Percentiles rank a stretch among this genome's conserved stretches.
These are phyloP conservation scores for Hololepta plana DNA, from an alignment of 2,888 invertebrate species.

Conservation along the genomic window DNA sequence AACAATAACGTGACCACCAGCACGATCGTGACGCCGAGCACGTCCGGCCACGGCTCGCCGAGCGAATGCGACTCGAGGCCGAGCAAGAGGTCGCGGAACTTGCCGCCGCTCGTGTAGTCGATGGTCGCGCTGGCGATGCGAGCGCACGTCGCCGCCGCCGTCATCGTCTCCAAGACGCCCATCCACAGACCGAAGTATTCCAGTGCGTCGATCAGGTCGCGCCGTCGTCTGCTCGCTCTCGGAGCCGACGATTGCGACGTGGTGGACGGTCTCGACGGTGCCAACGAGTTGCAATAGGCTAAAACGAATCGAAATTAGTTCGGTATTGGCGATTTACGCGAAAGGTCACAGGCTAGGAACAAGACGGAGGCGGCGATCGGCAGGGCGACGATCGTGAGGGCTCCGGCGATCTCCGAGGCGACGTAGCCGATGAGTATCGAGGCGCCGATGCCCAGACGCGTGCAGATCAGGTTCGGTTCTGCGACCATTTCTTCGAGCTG, in stretches of 20 bases:
- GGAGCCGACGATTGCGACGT: too few species aligned
- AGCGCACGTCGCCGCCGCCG: constrained; percentile 41
- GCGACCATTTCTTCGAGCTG: too few species aligned
- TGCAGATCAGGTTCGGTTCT: too few species aligned
- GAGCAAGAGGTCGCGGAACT: constrained; percentile 39
- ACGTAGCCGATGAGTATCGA: constrained; percentile 37
- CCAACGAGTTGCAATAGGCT: too few species aligned
- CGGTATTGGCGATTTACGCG: too few species aligned
- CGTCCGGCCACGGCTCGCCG: constrained; percentile 46
- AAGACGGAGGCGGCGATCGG: constrained; percentile 31
- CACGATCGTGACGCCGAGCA: constrained; percentile 40
- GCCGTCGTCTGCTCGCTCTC: too few species aligned
- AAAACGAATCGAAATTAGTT: not conserved
- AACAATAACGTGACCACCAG: constrained; percentile 41
- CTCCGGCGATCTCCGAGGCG: constrained; percentile 37
- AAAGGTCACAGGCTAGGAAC: too few species aligned
- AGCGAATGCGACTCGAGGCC: constrained; percentile 37
- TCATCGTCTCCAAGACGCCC: constrained; percentile 36
- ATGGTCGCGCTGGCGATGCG: constrained; percentile 42
- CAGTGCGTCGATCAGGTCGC: constrained; percentile 27
- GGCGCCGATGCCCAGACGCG: constrained; percentile 39
- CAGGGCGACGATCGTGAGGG: constrained; percentile 36
- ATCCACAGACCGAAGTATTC: constrained; percentile 42
- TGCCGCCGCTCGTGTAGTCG: constrained; percentile 39
- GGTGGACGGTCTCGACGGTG: too few species aligned